Percentiles rank a stretch among this genome's conserved stretches.
These are phyloP conservation scores for Ferdinandea cuprea DNA, from an alignment of 2,888 invertebrate species.

Conservation along the genomic window DNA sequence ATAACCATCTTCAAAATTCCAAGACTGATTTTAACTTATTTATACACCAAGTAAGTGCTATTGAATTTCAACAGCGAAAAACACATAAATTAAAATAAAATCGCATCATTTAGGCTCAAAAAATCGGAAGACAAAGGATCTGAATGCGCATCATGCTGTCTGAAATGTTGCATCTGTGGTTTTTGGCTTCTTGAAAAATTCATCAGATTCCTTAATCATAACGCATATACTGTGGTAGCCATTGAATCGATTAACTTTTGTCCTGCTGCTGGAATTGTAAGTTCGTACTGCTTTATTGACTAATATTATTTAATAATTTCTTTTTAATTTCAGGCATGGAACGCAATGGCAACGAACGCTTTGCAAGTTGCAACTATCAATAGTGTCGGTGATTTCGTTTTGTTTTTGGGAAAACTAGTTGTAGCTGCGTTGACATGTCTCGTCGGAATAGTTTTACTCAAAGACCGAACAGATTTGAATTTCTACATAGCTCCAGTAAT, in stretches of 20 bases:
- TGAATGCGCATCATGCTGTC: constrained; percentile 89
- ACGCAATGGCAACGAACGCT: constrained; percentile 91
- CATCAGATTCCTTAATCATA: constrained; percentile 95
- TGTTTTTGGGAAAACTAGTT: constrained; percentile 91
- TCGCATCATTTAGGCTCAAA: constrained; percentile 85
- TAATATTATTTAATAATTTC: neutral
- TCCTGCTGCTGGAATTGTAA: constrained; percentile 93
- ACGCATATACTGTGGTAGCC: constrained; percentile 96
- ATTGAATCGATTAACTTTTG: constrained; percentile 96
- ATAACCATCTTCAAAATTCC: constrained; percentile 97
- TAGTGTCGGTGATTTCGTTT: constrained; percentile 95
- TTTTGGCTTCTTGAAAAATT: constrained; percentile 96
- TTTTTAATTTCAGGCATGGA: constrained; percentile 89
- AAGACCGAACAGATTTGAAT: constrained; percentile 88
- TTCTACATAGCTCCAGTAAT: constrained; percentile 94
- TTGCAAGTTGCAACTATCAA: constrained; percentile 96
- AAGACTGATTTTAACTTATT: constrained; percentile 92
- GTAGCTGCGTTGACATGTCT: constrained; percentile 93
- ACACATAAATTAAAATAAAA: neutral
- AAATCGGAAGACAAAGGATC: constrained; percentile 88
- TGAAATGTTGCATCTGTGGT: constrained; percentile 94
- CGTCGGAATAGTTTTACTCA: constrained; percentile 90
- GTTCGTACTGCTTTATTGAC: constrained; percentile 68
- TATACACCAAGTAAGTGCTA: constrained; percentile 93
- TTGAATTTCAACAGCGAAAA: no score